phyloP scores from a whole-genome alignment of 2,113 vertebrate species.

The Zingel zingel region DNA sequence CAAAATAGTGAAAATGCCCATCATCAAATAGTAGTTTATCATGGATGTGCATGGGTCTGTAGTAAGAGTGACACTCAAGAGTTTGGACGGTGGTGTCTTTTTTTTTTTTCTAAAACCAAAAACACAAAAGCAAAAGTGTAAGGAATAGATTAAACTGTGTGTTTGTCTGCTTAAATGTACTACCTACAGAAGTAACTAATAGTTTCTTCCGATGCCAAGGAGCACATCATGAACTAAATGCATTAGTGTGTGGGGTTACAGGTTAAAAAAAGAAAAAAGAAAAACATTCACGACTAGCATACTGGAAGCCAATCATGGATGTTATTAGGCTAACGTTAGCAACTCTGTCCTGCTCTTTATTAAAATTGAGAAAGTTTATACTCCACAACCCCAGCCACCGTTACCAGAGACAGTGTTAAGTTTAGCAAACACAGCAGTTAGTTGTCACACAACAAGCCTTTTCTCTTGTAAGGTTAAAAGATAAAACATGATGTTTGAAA shows the following conservation, averaged over 20 bases:
- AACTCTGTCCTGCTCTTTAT: neutral
- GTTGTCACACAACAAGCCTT: neutral
- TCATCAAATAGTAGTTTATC: neutral
- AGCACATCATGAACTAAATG: too few species aligned
- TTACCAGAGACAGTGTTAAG: neutral
- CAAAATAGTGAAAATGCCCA: neutral
- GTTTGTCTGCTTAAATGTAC: neutral
- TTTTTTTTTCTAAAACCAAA: neutral
- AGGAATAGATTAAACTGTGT: neutral
- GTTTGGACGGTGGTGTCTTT: neutral
- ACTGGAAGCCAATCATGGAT: too few species aligned
- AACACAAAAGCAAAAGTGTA: neutral
- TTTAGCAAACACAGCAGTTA: neutral
- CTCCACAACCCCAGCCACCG: neutral
- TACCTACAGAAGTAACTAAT: neutral
- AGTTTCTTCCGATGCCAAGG: too few species aligned
- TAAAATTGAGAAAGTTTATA: neutral
- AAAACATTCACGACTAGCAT: too few species aligned
- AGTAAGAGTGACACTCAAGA: neutral
- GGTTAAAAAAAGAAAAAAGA: too few species aligned
- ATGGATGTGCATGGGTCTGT: too few species aligned
- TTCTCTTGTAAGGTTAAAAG: too few species aligned
- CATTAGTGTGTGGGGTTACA: too few species aligned
- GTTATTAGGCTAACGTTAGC: neutral
- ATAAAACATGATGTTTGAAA: too few species aligned